Conservation (phyloP, 2,797 vertebrate species). For the Oreochromis grahami region DNA sequence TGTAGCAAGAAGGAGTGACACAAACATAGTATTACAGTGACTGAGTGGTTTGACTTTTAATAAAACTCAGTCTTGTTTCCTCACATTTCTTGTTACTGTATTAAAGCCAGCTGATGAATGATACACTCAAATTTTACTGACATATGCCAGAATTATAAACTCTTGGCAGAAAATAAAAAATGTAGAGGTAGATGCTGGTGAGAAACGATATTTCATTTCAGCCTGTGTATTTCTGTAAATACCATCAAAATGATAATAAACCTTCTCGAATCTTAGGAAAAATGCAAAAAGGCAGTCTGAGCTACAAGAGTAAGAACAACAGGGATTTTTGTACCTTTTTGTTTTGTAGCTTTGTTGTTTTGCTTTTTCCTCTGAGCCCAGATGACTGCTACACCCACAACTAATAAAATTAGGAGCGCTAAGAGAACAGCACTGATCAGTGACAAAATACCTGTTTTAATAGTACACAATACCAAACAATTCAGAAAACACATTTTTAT, state of each 20-base stretch:
- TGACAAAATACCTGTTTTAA: fast-evolving
- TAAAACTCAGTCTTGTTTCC: background rate
- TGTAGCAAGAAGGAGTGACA: background rate
- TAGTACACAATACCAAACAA: too few species aligned
- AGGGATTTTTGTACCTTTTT: background rate
- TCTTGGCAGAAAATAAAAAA: background rate
- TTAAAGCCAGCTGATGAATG: background rate
- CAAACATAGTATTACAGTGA: background rate
- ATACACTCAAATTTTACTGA: fast-evolving
- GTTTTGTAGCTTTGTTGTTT: constrained; percentile 8
- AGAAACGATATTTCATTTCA: background rate
- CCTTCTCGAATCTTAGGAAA: fast-evolving
- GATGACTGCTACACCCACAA: constrained; percentile 1
- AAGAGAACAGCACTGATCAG: background rate
- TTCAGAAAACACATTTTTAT: background rate
- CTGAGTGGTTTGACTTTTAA: background rate
- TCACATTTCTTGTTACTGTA: background rate
- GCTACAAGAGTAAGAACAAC: background rate
- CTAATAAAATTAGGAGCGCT: constrained; percentile 20
- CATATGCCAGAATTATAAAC: background rate
- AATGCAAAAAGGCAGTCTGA: background rate
- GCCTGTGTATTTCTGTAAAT: background rate
- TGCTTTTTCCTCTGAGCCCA: constrained; percentile 27
- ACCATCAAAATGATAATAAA: background rate
- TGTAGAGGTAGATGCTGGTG: background rate